Evolutionary conservation across 1,140 invertebrate species (phyloP), one percentile per base, ranked within the genome.

Genomic region (Euura saliciscinereae): DNA sequence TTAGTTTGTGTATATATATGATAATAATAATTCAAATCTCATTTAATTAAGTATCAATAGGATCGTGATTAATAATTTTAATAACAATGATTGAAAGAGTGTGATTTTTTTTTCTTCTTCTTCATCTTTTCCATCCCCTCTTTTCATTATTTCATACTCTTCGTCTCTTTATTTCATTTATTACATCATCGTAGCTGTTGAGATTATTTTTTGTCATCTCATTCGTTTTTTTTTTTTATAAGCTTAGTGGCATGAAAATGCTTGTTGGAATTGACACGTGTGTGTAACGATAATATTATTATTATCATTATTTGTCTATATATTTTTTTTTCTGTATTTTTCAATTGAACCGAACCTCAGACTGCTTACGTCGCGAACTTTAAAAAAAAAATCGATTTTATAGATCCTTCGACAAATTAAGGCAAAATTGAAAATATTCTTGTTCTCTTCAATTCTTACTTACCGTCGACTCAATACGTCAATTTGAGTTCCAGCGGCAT

Each of bases 221-320:
- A 70, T 59, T 59, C 64, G 64, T 45, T 70, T 8, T 75, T 81
- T 82, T 80, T 77, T 74, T 82, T 77, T 80, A 86, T 85, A 87
- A 86, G 83, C 84, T 86, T 84, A 85, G 75, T 87, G 79, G 85
- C 84, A 87, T 86, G 82, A 86, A 86, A 87, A 86, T 86, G 84
- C 85, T 86, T 80, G 82, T 87, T 86, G 85, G 83, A 86, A 87
- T 87, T 86, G 85, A 86, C 85, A 86, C 83, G 78, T 84, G 85
- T 86, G 77, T 86, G 84, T 81, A 86, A 82, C 84, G 82, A 84
- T 80, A 78, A 11, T 75, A 80, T 74, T 78, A 28, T 28, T 28
- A 28, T 28, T 28, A 28, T 28, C 28, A 28, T 28, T 28, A 28
- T 28, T 28, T 28, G 28, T 28, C 28, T 28, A 28, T 28, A 28